Base-by-base conservation (phyloP, 2,888 invertebrate genomes). In the Hydrotaea cyrtoneurina region DNA sequence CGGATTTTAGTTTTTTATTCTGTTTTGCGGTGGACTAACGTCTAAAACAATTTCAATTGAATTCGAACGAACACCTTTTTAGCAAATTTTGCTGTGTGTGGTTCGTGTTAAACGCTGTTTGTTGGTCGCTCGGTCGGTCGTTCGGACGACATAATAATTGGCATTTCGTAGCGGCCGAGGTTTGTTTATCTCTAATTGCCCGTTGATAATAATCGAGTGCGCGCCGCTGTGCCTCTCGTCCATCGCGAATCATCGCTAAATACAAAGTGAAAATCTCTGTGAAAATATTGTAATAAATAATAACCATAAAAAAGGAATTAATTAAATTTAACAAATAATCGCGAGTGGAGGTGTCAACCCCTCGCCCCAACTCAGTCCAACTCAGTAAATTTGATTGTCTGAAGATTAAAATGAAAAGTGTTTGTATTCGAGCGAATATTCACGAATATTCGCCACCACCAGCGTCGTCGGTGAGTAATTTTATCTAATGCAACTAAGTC, bases 111-210 rank as follows among this genome's bases (percentile, higher is more conserved):
- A 53, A 76, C 31, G n/a, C 23, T 43, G 46, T 43, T 23, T 62
- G 43, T 46, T 46, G 46, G n/a, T 8, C 39, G 39, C 39, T 39
- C 13, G 39, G 7, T 39, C 13, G 39, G 43, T 62, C 23, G 43
- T 15, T 66, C 11, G 62, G 36, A 66, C 50, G 64, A 36, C 64
- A 19, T 11, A 43, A n/a, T 66, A 78, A 78, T 78, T 71, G 55
- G 62, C 57, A 46, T 57, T 46, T 79, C 39, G 46, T 15, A 7
- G 21, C 46, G 53, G 69, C 31, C 69, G 59, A 66, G 59, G 64
- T 74, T 75, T 81, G 53, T 74, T 74, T 66, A 17, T 78, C 55
- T 75, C 78, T 75, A 80, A 80, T 80, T 80, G 55, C 53, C 53
- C 64, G 75, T 46, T 78, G 78, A 80, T 83, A 46, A 69, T 46